Evolutionary conservation across 1,140 invertebrate species (phyloP).

Genomic region (Drosophila saltans): DNA sequence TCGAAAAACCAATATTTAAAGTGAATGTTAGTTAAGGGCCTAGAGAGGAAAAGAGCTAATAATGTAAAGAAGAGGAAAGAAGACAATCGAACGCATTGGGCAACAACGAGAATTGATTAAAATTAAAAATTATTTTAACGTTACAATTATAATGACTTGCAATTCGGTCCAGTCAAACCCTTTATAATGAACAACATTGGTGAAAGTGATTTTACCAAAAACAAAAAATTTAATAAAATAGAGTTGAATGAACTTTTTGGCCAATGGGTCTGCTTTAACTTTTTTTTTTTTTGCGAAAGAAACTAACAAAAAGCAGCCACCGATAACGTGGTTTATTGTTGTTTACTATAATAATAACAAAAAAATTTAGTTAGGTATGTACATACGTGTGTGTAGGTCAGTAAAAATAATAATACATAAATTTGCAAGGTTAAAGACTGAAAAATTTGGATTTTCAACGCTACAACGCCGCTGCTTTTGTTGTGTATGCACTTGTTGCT

Average conservation of each 20-base stretch:
- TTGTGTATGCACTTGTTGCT: constrained; percentile 2
- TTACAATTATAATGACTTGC: not conserved
- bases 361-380: constrained; percentile 35
- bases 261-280: constrained; percentile 53
- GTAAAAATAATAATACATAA: constrained; percentile 37
- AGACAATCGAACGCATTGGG: not conserved
- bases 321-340: constrained; percentile 62
- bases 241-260: constrained; percentile 75
- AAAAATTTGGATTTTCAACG: not conserved
- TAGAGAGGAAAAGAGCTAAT: constrained; percentile 28
- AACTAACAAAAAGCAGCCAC: constrained; percentile 60
- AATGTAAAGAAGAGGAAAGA: not conserved
- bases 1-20: constrained; percentile 66
- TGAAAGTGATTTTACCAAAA: constrained; percentile 38
- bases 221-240: constrained; percentile 53
- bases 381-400: constrained; percentile 49
- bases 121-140: too few species aligned
- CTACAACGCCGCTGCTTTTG: not conserved
- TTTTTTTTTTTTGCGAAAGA: constrained; percentile 26
- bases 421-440: constrained; percentile 20
- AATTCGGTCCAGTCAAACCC: not conserved
- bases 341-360: constrained; percentile 46
- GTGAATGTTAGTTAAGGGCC: constrained; percentile 77
- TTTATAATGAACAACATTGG: not conserved
- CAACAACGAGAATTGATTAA: not conserved